Evolutionary conservation across 2,888 invertebrate genomes (phyloP).

Genomic region (Oasisia sp.): DNA sequence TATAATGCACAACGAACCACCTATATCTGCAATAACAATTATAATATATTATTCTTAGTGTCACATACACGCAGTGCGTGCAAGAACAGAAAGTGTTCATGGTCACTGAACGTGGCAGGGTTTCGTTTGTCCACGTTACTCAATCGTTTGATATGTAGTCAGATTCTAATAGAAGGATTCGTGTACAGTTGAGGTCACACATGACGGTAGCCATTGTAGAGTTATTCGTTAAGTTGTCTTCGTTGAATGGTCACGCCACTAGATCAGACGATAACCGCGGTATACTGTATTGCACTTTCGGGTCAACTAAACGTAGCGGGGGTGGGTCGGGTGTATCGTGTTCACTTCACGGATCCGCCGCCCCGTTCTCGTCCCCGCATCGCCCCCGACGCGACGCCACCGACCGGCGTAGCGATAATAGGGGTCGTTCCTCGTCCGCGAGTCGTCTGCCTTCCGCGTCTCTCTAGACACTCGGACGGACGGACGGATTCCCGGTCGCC

Average conservation of each 20-base stretch:
- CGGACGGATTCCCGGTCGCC: background rate
- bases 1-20: constrained; percentile 1
- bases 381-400: too few relatives aligned
- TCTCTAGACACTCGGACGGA: background rate
- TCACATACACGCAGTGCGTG: background rate
- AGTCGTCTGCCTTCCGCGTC: background rate
- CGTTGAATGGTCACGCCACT: background rate
- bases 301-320: background rate
- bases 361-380: background rate
- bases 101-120: background rate
- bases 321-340: background rate
- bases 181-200: background rate
- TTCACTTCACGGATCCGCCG: background rate
- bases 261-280: background rate
- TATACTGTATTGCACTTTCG: constrained; percentile 12
- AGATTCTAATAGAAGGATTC: background rate
- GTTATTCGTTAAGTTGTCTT: background rate
- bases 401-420: background rate
- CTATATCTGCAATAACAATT: background rate
- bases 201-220: background rate
- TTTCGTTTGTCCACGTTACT: background rate
- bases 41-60: constrained; percentile 11
- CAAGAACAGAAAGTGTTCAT: background rate
- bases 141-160: background rate
- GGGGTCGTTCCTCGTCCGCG: background rate